phyloP scores from a whole-genome alignment of 2,113 vertebrate species.

The Bagarius yarrelli region DNA sequence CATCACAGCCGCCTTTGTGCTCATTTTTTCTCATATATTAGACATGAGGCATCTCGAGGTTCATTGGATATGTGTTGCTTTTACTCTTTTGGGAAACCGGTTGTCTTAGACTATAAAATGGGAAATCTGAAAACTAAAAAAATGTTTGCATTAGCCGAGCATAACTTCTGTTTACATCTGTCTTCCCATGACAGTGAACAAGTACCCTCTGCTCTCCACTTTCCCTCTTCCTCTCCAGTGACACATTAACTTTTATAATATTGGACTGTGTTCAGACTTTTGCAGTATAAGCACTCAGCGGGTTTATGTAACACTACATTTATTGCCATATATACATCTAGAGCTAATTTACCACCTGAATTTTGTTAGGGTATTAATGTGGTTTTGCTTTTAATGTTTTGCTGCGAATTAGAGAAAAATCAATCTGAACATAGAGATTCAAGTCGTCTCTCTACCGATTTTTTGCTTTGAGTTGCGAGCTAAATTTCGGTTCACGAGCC shows the following conservation, averaged over 20 bases:
- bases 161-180: constrained; percentile 36
- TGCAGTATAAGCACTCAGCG: background rate
- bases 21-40: background rate
- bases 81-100: constrained; percentile 4
- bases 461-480: too few relatives aligned
- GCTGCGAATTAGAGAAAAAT: too few relatives aligned
- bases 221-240: constrained; percentile 23
- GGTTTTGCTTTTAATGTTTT: too few relatives aligned
- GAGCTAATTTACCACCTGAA: too few relatives aligned
- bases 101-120: constrained; percentile 33
- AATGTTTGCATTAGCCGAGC: constrained; percentile 45
- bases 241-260: constrained; percentile 5
- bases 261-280: constrained; percentile 25
- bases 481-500: too few relatives aligned
- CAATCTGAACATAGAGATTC: too few relatives aligned
- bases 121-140: constrained; percentile 48
- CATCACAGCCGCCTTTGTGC: too few relatives aligned
- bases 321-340: background rate
- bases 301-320: background rate
- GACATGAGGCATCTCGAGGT: constrained; percentile 7
- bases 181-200: constrained; percentile 21
- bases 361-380: too few relatives aligned
- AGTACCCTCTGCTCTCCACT: constrained; percentile 37
- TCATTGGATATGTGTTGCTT: background rate
- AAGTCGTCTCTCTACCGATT: too few relatives aligned